Evolutionary conservation across 2,113 vertebrate species (phyloP).

Genomic region (Callaeas wilsoni): DNA sequence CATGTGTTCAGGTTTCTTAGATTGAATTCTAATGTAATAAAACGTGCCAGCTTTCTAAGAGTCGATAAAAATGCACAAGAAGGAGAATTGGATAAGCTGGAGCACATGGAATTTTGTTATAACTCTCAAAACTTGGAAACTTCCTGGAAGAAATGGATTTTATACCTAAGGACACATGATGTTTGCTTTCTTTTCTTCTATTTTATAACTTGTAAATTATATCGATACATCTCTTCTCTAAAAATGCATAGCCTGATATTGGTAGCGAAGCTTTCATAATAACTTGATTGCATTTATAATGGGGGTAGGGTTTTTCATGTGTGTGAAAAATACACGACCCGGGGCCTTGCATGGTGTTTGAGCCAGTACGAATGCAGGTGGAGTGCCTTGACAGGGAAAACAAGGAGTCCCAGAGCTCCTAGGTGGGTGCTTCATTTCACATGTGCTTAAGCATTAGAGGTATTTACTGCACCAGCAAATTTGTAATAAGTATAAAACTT

Average conservation of each 20-base stretch:
- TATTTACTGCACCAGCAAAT: not conserved
- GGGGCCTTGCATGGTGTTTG: fast-evolving
- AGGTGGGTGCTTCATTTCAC: not conserved
- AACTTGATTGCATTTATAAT: not conserved
- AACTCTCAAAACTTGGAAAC: not conserved
- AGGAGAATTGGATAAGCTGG: not conserved
- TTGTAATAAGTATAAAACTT: not conserved
- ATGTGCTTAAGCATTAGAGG: not conserved
- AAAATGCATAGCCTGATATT: not conserved
- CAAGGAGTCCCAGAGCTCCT: not conserved
- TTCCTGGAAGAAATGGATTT: not conserved
- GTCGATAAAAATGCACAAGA: not conserved
- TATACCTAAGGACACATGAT: not conserved
- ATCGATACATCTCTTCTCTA: not conserved
- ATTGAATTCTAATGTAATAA: not conserved
- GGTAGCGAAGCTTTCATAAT: not conserved
- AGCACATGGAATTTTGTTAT: not conserved
- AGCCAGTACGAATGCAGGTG: fast-evolving
- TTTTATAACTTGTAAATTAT: not conserved
- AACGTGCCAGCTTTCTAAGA: not conserved
- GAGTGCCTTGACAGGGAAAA: not conserved
- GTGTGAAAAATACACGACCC: not conserved
- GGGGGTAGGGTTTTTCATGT: fast-evolving
- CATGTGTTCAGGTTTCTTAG: not conserved
- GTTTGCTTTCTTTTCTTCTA: not conserved